Base-by-base conservation (phyloP, 2,797 vertebrate species). In the Lophius americanus region DNA sequence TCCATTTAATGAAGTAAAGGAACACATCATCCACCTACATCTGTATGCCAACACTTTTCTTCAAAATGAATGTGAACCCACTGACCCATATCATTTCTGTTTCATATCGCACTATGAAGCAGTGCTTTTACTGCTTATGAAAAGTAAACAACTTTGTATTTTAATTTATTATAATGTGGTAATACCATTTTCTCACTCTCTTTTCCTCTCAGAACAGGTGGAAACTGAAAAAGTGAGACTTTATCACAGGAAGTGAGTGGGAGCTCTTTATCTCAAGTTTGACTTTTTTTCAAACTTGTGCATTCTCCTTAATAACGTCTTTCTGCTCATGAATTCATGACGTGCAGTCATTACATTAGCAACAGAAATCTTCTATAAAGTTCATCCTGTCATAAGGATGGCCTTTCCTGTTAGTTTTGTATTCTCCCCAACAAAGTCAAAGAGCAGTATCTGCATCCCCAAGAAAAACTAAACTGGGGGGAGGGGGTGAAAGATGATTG, bases 161-260 rank as follows among this genome's bases (percentile, higher is more conserved):
- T 57, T 5, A 12, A 36, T 51, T 38, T 33, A 39, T 56, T 0
- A n/a, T 39, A 8, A 49, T 10, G 33, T 51, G 3, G 13, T 10
- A 13, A 37, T 52, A 3, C 5, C 23, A 23, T n/a, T 33, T 10
- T 49, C 10, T 59, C 38, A 10, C 35, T 46, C 43, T 36, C 48
- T 11, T 41, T 9, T 50, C 6, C 47, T 2, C 56, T 23, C 7
- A 46, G 35, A 65, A 32, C 64, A 66, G 43, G 69, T 79, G 75
- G 69, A 82, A 87, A 64, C 59, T 23, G 51, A 14, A 51, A 46
- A 70, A 33, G 46, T 63, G 9, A 39, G 37, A 56, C 51, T 2
- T 23, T n/a, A 4, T 69, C 50, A 69, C 73, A 79, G 84, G 75
- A 86, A 83, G 72, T 62, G 36, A 46, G 48, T 75, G 9, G 23